Percentiles rank a stretch among this genome's conserved stretches.
Evolutionary conservation across 2,113 vertebrate genomes (phyloP).

Genomic region (Willisornis vidua): DNA sequence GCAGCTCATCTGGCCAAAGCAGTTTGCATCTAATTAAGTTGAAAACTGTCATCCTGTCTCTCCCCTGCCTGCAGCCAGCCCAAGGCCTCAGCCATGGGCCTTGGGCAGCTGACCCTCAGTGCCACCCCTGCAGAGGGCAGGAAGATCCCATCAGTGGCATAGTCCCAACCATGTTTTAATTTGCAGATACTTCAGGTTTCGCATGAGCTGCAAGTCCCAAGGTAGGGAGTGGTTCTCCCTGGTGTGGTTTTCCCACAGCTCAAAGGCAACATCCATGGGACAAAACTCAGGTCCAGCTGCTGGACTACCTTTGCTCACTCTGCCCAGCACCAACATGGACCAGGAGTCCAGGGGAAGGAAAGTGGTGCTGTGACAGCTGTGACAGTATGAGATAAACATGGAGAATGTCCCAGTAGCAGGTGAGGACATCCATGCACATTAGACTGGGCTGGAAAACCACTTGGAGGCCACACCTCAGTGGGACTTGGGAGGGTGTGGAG

Average conservation of each 20-base stretch:
- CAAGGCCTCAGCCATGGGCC: accelerated
- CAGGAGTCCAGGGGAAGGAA: not conserved
- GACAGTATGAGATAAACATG: not conserved
- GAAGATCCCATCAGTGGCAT: not conserved
- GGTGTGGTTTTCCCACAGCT: not conserved
- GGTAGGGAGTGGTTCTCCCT: not conserved
- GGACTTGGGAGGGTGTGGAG: not conserved
- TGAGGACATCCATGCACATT: not conserved
- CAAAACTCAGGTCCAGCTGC: not conserved
- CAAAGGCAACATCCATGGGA: accelerated
- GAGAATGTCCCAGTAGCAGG: not conserved
- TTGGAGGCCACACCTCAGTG: not conserved
- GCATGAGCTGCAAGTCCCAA: not conserved
- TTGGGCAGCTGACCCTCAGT: not conserved
- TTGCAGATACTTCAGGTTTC: not conserved
- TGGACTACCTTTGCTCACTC: not conserved
- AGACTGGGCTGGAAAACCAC: not conserved
- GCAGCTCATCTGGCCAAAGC: not conserved
- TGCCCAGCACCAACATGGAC: not conserved
- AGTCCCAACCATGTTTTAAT: not conserved
- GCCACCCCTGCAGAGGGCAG: not conserved
- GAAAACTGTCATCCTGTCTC: not conserved
- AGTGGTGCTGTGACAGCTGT: accelerated
- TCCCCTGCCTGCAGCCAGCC: not conserved
- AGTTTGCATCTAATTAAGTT: not conserved